A percentile compares a stretch with the other conserved stretches of the same genome.
Evolutionary conservation across 1,140 invertebrate genomes (phyloP).

Genomic region (Gryon sp.): DNA sequence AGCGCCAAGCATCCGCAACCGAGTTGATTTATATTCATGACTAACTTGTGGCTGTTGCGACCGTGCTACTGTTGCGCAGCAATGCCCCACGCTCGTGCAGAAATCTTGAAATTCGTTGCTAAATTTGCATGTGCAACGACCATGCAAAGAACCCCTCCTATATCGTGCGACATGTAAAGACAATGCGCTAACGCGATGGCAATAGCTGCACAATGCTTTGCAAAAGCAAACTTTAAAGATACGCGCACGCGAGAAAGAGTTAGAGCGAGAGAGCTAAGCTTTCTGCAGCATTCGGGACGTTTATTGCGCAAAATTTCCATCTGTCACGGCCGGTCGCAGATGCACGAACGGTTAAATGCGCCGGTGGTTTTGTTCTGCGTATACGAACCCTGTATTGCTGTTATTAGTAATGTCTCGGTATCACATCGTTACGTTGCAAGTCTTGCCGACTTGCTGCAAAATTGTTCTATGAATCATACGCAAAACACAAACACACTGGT

Average conservation of each 20-base stretch:
- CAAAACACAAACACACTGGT: neutral
- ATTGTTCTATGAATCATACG: conserved; percentile 27
- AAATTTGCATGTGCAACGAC: conserved; percentile 58
- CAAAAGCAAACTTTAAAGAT: conserved; percentile 33
- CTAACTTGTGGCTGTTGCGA: conserved; percentile 61
- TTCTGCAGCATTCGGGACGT: conserved; percentile 16
- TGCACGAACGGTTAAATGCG: conserved; percentile 16
- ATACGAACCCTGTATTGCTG: conserved; percentile 17
- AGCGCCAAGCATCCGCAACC: conserved; percentile 48
- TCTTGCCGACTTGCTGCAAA: neutral
- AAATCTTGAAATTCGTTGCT: conserved; percentile 61
- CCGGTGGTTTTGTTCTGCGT: conserved; percentile 28
- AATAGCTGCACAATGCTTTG: conserved; percentile 36
- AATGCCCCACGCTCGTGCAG: conserved; percentile 46
- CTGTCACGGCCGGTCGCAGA: conserved; percentile 44
- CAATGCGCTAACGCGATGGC: conserved; percentile 49
- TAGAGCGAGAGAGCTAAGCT: conserved; percentile 35
- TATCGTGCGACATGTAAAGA: conserved; percentile 24
- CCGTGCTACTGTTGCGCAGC: conserved; percentile 52
- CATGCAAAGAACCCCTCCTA: conserved; percentile 6
- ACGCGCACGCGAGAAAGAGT: neutral
- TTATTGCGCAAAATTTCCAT: conserved; percentile 54
- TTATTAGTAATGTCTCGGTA: conserved; percentile 52
- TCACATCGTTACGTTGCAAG: conserved; percentile 21
- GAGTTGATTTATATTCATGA: conserved; percentile 67